Percentiles rank a stretch among this genome's conserved stretches.
Conservation (phyloP, 1,140 invertebrate genomes). For the Lethrus apterus region DNA sequence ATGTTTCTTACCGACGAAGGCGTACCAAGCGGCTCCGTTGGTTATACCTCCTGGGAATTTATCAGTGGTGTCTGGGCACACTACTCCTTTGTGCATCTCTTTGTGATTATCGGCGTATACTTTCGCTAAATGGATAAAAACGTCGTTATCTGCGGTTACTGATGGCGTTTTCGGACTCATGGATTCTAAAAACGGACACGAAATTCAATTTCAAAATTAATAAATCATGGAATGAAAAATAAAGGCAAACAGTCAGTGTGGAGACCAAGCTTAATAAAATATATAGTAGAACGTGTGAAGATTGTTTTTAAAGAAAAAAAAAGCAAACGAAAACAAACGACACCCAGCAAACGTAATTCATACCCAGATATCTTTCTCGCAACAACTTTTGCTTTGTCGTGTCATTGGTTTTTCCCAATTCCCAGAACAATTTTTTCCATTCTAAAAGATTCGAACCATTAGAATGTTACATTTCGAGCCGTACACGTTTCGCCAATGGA, state of each 20-base stretch:
- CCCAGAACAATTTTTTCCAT: constrained; percentile 7
- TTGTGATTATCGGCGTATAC: constrained; percentile 53
- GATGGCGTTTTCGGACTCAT: constrained; percentile 28
- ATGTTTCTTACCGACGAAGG: constrained; percentile 45
- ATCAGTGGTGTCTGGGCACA: constrained; percentile 36
- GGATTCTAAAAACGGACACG: constrained; percentile 11
- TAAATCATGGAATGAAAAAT: too few relatives aligned
- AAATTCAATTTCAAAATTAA: too few relatives aligned
- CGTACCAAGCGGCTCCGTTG: constrained; percentile 55
- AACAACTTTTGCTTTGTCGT: constrained; percentile 1
- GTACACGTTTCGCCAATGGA: too few relatives aligned
- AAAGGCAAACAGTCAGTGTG: too few relatives aligned
- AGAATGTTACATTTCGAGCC: too few relatives aligned
- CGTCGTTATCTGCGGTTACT: constrained; percentile 57
- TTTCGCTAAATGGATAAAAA: constrained; percentile 56
- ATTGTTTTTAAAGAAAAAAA: not conserved
- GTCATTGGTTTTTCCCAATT: constrained; percentile 4
- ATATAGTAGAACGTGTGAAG: too few relatives aligned
- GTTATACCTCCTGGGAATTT: constrained; percentile 49
- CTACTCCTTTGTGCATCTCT: constrained; percentile 43
- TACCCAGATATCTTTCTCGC: constrained; percentile 10
- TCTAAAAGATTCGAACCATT: constrained; percentile 10
- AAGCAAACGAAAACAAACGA: constrained; percentile 5
- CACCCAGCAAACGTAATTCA: constrained; percentile 4
- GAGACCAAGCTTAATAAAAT: too few relatives aligned